Base-by-base conservation (phyloP, 2,113 vertebrate genomes). In the Girardinichthys multiradiatus region DNA sequence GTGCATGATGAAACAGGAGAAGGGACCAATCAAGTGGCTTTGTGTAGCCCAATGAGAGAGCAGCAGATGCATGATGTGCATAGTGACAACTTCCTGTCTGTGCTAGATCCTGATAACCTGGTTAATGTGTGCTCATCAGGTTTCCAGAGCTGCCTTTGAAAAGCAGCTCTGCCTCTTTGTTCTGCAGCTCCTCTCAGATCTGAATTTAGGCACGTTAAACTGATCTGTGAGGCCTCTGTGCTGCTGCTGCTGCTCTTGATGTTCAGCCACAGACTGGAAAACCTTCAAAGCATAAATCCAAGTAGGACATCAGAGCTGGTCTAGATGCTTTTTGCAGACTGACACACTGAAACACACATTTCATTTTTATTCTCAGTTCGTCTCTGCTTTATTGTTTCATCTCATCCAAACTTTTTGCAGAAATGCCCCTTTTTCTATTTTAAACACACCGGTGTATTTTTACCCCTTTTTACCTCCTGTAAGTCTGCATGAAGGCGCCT, bases 91-190 rank as follows among this genome's bases (percentile, higher is more conserved):
- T 7, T 45, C 42, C 17, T 15, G 82, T 35, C 74, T 79, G 73
- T 65, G 57, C 78, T 70, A 82, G 71, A 57, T 59, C 37, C 30
- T 0, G 3, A 14, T 86, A 83, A 83, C 73, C 1, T 7, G 45
- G 14, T 86, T 88, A 72, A n/a, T 33, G 80, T 28, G 29, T 39
- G 74, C 37, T 68, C 74, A 83, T 85, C 59, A 4, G 68, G 69
- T 85, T 70, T 77, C 35, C 74, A n/a, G 64, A 2, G 33, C 67
- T n/a, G 35, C 65, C 17, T 45, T 45, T 7, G 42, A 45, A 21
- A 17, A 45, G 42, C 42, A 45, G 17, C 42, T 45, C 42, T 45
- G 42, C 17, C 58, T 59, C 48, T 65, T 51, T 66, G 21, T 42
- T 77, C 58, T 77, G 27, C 19, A 66, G 37, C 42, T 45, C 31